A percentile compares a stretch with the other conserved stretches of the same genome.
Conservation (phyloP, 1,140 invertebrate genomes). For the Heterodera carotae region DNA sequence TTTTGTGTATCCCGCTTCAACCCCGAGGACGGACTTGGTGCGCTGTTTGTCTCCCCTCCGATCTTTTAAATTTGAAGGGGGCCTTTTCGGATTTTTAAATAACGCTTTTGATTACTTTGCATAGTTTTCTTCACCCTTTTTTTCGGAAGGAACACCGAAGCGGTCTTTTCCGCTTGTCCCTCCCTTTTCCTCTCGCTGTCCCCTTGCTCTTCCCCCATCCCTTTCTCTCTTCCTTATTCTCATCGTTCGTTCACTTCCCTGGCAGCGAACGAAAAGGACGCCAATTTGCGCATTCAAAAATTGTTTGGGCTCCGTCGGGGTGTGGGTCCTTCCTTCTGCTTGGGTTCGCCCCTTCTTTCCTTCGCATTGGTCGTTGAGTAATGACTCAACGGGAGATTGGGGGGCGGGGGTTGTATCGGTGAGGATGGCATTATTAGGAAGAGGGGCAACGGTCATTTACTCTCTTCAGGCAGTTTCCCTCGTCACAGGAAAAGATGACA, state of each 20-base stretch:
- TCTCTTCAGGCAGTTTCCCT: neutral
- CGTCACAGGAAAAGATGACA: constrained; percentile 1
- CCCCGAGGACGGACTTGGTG: too few relatives aligned
- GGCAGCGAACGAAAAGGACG: constrained; percentile 23
- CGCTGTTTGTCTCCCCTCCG: too few relatives aligned
- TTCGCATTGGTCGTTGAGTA: neutral
- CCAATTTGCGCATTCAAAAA: constrained; percentile 38
- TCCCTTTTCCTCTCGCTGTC: neutral
- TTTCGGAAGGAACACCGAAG: neutral
- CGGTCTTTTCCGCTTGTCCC: neutral
- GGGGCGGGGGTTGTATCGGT: neutral
- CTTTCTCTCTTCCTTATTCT: too few relatives aligned
- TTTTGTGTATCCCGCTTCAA: too few relatives aligned
- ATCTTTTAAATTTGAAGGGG: too few relatives aligned
- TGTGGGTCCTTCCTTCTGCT: neutral
- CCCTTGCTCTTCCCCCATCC: neutral
- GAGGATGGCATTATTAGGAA: neutral
- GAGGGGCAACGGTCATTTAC: neutral
- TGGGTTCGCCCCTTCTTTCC: neutral
- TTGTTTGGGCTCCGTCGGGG: constrained; percentile 4
- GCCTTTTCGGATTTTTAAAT: too few relatives aligned
- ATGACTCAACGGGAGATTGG: neutral
- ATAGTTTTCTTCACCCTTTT: neutral
- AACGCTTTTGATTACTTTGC: neutral
- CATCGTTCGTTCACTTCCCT: neutral